Conservation (phyloP, 2,113 vertebrate species). For the Turnix velox region DNA sequence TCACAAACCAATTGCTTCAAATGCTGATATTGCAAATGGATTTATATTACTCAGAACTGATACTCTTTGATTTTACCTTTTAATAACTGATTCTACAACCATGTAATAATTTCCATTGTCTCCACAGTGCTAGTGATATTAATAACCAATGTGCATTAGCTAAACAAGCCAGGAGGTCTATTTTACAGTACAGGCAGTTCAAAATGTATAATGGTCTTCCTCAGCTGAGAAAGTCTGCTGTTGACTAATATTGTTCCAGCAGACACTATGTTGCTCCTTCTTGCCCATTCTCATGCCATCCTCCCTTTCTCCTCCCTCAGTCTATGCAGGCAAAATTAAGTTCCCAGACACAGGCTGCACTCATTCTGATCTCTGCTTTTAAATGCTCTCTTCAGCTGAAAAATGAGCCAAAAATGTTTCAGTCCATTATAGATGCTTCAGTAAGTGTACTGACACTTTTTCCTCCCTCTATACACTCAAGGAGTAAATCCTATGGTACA, state of each 20-base stretch:
- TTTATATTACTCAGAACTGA: background rate
- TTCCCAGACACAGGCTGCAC: background rate
- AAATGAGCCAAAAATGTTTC: background rate
- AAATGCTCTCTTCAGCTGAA: background rate
- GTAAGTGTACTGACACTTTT: background rate
- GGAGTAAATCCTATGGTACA: background rate
- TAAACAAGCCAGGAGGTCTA: background rate
- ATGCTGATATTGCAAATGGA: background rate
- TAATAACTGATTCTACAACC: background rate
- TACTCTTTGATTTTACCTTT: background rate
- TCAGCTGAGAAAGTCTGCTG: background rate
- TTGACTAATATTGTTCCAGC: background rate
- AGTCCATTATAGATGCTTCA: background rate
- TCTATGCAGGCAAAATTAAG: background rate
- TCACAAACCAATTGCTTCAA: background rate
- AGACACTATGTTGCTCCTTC: background rate
- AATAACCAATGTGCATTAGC: background rate
- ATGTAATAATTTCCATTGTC: background rate
- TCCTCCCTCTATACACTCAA: background rate
- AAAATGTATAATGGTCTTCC: background rate
- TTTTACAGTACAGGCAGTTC: background rate
- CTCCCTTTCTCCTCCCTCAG: background rate
- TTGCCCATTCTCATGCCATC: background rate
- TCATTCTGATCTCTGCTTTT: background rate
- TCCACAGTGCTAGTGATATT: background rate